These are phyloP conservation scores for Caenorhabditis japonica DNA, from an alignment of 2,888 invertebrate species.

Conservation along the genomic window DNA sequence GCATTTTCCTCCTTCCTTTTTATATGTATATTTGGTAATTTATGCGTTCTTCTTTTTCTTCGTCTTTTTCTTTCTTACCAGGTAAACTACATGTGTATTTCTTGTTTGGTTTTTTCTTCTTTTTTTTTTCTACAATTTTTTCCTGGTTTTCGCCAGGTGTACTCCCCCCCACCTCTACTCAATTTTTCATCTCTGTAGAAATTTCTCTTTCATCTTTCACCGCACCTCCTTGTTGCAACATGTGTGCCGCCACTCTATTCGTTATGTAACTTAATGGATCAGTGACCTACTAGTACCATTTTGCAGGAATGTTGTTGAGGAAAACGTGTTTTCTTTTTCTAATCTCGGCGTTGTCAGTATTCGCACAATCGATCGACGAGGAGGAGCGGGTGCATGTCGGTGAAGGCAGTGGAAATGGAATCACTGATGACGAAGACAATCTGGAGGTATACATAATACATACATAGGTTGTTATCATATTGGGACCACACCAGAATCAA, in stretches of 20 bases:
- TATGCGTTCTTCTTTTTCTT: too few relatives aligned
- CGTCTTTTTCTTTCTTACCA: too few relatives aligned
- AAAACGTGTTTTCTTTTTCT: conserved; percentile 37
- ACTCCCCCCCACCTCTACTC: conserved; percentile 25
- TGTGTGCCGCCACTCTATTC: conserved; percentile 11
- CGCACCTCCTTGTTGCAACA: conserved; percentile 21
- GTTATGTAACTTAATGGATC: conserved; percentile 37
- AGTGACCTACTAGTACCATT: conserved; percentile 16
- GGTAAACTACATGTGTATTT: too few relatives aligned
- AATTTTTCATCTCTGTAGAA: conserved; percentile 21
- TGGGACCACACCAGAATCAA: too few relatives aligned
- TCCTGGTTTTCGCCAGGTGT: too few relatives aligned
- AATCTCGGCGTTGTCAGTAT: conserved; percentile 24
- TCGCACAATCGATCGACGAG: conserved; percentile 59
- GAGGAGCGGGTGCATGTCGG: conserved; percentile 59
- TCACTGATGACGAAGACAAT: conserved; percentile 60
- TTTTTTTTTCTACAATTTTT: too few relatives aligned
- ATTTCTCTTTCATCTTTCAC: conserved; percentile 26
- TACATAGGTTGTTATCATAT: too few relatives aligned
- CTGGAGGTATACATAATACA: conserved; percentile 46
- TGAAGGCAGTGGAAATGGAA: conserved; percentile 58
- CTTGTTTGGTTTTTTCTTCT: too few relatives aligned
- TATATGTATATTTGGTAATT: too few relatives aligned
- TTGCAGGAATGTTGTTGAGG: conserved; percentile 43
- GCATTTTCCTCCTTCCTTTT: too few relatives aligned